Evolutionary conservation across 2,797 vertebrate genomes (phyloP), one percentile per base, ranked within the genome.

Genomic region (Sebastes taczanowskii): DNA sequence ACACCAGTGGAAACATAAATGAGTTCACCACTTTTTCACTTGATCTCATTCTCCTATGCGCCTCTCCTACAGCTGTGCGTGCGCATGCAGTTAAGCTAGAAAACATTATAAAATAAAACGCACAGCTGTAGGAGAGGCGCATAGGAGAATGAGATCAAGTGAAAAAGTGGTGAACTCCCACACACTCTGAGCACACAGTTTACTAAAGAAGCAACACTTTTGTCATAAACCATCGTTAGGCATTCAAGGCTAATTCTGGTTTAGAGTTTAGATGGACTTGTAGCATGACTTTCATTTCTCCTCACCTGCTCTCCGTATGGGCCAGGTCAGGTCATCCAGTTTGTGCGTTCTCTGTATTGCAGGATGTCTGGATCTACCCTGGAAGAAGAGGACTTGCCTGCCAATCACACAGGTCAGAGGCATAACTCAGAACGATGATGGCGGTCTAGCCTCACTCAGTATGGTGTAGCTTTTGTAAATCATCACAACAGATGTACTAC

Each of bases 321-420:
- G 20, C 30, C 55, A 29, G 6, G 20, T 30, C 18, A 66, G 25
- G 35, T 65, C 11, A n/a, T 67, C 7, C 30, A 53, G 23, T 76
- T 2, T 75, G 35, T 59, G 20, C 70, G 2, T 66, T 81, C 6
- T 81, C 25, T 85, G 52, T 46, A 13, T 71, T 85, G 7, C 78
- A 88, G 85, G 66, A 94, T 94, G 93, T 93, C 93, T 62, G 68
- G 46, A n/a, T 18, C 73, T 14, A 6, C 25, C 38, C 88, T 80
- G 38, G 89, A 91, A 3, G 91, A 89, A 38, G 89, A 92, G 9
- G 92, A 93, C 5, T 38, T 91, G n/a, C 90, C 91, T 35, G 83
- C 82, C 64, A 92, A 80, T 72, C 75, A 88, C 69, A 94, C 93
- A 81, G 93, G 93, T 94, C 68, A 87, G 84, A 67, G 7, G 11